Percentiles rank a stretch among this genome's conserved stretches.
phyloP scores from a whole-genome alignment of 2,888 invertebrate species.

The Campoplex nolae region DNA sequence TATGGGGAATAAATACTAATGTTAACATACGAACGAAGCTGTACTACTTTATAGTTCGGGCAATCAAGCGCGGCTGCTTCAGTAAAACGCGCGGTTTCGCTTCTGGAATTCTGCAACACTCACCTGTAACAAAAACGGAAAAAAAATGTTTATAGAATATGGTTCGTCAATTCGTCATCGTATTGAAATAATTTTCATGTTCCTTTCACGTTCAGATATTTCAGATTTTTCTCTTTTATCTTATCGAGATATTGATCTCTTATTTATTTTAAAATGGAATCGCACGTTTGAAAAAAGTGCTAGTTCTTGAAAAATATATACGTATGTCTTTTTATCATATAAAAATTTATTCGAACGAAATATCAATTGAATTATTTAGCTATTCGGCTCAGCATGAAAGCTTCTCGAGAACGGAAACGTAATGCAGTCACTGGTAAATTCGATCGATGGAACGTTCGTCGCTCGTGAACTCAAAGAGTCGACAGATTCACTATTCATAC shows the following conservation, averaged over 20 bases:
- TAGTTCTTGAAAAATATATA: not conserved
- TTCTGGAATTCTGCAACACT: conserved; percentile 65
- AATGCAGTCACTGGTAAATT: conserved; percentile 2
- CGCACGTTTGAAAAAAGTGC: not conserved
- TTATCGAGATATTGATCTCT: not conserved
- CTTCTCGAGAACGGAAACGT: not conserved
- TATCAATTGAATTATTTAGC: conserved; percentile 8
- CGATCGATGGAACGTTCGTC: conserved; percentile 10
- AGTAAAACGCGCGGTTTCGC: conserved; percentile 13
- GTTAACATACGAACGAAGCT: conserved; percentile 24
- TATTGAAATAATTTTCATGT: not conserved
- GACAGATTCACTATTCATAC: conserved; percentile 8
- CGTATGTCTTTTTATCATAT: not conserved
- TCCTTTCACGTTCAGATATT: not conserved
- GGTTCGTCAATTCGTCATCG: not conserved
- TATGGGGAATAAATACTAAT: conserved; percentile 7
- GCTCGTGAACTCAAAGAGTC: conserved; percentile 19
- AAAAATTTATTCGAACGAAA: not conserved
- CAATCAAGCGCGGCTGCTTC: conserved; percentile 4
- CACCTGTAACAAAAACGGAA: conserved; percentile 77
- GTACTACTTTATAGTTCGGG: conserved; percentile 40
- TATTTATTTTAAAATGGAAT: not conserved
- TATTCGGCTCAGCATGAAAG: not conserved
- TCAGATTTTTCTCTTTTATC: not conserved
- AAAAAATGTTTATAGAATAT: conserved; percentile 58